phyloP scores from a whole-genome alignment of 2,113 vertebrate species.

The Coreoperca whiteheadi region DNA sequence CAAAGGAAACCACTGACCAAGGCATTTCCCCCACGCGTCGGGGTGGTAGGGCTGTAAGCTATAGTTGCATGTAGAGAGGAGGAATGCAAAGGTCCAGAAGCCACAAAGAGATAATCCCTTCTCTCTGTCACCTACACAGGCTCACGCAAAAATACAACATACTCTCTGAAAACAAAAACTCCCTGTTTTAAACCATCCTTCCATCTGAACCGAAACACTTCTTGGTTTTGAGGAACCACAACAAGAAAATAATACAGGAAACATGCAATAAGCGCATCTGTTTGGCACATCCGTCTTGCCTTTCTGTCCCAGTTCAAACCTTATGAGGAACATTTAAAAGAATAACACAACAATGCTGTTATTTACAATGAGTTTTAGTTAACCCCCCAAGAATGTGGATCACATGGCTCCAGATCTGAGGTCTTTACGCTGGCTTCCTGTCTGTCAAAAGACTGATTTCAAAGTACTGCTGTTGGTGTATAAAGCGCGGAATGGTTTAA shows the following conservation, averaged over 20 bases:
- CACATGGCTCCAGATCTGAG: too few species aligned
- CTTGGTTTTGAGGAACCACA: neutral
- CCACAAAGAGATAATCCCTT: conserved; percentile 62
- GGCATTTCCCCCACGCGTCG: conserved; percentile 69
- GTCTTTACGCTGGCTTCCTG: too few species aligned
- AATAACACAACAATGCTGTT: too few species aligned
- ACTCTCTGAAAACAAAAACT: conserved; percentile 26
- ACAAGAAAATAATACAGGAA: neutral
- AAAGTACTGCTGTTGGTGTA: too few species aligned
- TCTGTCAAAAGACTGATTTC: too few species aligned
- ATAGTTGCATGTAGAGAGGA: conserved; percentile 57
- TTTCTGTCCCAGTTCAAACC: neutral
- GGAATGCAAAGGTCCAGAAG: conserved; percentile 70
- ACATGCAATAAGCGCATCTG: neutral
- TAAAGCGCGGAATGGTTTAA: too few species aligned
- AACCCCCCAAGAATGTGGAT: too few species aligned
- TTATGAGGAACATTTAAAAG: neutral
- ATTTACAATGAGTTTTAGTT: too few species aligned
- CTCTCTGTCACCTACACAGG: conserved; percentile 22
- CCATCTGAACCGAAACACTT: neutral
- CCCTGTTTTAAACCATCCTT: neutral
- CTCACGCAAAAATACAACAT: conserved; percentile 22
- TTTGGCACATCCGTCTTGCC: too few species aligned
- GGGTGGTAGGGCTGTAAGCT: conserved; percentile 42
- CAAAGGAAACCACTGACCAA: conserved; percentile 87